A percentile compares a stretch with the other conserved stretches of the same genome.
Conservation (phyloP, 2,113 vertebrate genomes). For the Phocoena phocoena region DNA sequence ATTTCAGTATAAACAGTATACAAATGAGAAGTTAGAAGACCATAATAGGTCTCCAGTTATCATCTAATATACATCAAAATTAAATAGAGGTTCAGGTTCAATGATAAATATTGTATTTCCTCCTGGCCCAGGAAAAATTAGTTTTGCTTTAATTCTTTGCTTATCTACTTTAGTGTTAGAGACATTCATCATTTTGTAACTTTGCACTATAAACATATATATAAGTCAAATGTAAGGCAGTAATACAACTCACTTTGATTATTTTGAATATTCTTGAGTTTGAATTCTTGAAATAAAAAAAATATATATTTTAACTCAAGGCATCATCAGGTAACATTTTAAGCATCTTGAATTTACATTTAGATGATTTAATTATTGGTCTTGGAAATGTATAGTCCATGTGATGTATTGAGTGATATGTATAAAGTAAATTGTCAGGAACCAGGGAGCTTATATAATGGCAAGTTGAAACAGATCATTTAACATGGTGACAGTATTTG, state of each 20-base stretch:
- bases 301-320: conserved; percentile 24
- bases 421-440: conserved; percentile 65
- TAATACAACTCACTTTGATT: neutral
- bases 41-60: neutral
- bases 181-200: neutral
- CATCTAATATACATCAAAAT: neutral
- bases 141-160: neutral
- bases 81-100: neutral
- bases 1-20: neutral
- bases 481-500: conserved; percentile 74
- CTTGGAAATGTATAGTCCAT: conserved; percentile 59
- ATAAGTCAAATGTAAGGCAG: neutral
- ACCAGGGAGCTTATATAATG: conserved; percentile 35
- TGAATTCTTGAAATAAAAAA: conserved; percentile 42
- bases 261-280: conserved; percentile 59
- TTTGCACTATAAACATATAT: neutral
- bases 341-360: conserved; percentile 67
- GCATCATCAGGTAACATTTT: conserved; percentile 38
- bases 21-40: neutral
- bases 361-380: conserved; percentile 47
- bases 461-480: conserved; percentile 68
- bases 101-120: neutral
- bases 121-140: neutral
- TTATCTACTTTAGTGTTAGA: neutral
- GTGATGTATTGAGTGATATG: neutral